phyloP scores from a whole-genome alignment of 2,888 invertebrate genomes.

The Apotomis turbidana region DNA sequence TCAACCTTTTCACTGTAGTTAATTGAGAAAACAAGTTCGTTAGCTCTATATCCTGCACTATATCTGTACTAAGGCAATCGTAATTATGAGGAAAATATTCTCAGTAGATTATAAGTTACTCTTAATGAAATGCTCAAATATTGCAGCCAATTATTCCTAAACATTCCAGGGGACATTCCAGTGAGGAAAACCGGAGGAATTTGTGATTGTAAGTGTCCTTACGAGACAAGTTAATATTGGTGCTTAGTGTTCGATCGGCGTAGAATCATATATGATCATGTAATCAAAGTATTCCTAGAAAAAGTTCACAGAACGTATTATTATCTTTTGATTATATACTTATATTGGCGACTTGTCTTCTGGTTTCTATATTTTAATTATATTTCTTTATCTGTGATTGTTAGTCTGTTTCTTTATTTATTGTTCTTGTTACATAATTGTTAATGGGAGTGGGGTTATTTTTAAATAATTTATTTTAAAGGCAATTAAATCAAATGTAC shows the following conservation, averaged over 20 bases:
- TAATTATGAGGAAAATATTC: conserved; percentile 32
- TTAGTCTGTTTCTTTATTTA: conserved; percentile 32
- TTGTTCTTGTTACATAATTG: conserved; percentile 15
- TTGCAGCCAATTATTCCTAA: conserved; percentile 20
- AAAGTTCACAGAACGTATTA: neutral
- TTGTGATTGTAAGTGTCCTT: conserved; percentile 33
- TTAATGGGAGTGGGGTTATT: conserved; percentile 40
- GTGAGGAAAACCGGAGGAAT: conserved; percentile 1
- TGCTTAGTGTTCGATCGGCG: conserved; percentile 2
- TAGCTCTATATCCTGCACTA: too few relatives aligned
- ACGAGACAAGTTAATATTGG: neutral
- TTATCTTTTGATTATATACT: neutral
- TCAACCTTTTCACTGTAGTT: too few relatives aligned
- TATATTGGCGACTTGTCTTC: neutral
- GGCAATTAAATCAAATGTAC: conserved; percentile 16
- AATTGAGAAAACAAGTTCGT: too few relatives aligned
- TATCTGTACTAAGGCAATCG: neutral
- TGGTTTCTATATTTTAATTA: neutral
- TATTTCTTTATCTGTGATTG: conserved; percentile 37
- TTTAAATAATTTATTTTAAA: conserved; percentile 7
- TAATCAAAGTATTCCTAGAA: neutral
- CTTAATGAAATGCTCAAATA: conserved; percentile 33
- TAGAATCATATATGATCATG: neutral
- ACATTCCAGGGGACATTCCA: conserved; percentile 33
- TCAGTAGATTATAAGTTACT: conserved; percentile 13